A percentile compares a stretch with the other conserved stretches of the same genome.
Conservation (phyloP, 2,888 invertebrate genomes). For the Rhopalosiphum nymphaeae region DNA sequence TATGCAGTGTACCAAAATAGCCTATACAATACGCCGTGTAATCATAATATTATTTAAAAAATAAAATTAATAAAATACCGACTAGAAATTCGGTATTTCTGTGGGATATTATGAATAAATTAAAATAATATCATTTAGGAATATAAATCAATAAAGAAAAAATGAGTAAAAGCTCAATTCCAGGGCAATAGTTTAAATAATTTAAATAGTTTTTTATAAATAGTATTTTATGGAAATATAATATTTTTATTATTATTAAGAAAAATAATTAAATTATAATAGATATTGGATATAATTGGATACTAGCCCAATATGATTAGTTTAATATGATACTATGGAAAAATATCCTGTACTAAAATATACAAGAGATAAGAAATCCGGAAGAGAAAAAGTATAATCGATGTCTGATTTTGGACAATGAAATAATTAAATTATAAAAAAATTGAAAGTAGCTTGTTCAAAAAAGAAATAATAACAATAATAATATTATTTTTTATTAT, state of each 20-base stretch:
- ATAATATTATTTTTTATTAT: too few relatives aligned
- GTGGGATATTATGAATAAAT: background rate
- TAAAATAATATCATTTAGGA: background rate
- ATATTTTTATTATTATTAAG: background rate
- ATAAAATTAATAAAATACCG: background rate
- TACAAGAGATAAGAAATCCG: background rate
- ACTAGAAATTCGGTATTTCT: background rate
- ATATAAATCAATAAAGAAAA: background rate
- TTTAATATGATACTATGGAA: too few relatives aligned
- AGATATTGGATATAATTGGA: background rate
- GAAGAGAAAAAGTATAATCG: background rate
- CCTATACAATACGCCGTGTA: conserved; percentile 13
- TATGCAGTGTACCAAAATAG: background rate
- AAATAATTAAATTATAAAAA: background rate
- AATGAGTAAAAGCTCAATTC: background rate
- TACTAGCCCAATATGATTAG: background rate
- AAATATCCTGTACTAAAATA: background rate
- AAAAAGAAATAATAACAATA: background rate
- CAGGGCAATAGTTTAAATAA: background rate
- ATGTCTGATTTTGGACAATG: background rate
- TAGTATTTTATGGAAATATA: background rate
- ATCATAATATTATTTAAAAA: background rate
- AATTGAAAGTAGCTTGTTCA: background rate
- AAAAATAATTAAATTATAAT: background rate
- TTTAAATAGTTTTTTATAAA: background rate